Evolutionary conservation across 2,888 invertebrate genomes (phyloP).

Genomic region (Aspidapion aeneum): DNA sequence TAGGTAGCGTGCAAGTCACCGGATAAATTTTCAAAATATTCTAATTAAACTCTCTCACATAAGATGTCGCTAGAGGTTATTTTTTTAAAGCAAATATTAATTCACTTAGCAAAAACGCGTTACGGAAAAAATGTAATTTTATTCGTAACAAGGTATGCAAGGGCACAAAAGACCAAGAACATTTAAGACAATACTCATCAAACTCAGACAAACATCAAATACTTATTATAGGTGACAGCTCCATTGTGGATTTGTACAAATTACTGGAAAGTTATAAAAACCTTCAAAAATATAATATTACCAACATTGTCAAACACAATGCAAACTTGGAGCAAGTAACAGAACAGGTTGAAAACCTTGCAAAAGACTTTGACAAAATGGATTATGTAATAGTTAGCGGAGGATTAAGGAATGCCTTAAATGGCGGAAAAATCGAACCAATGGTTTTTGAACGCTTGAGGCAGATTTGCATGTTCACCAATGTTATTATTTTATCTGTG

Average conservation of each 20-base stretch:
- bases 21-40: too few species aligned
- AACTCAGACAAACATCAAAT: not conserved
- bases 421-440: not conserved
- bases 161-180: not conserved
- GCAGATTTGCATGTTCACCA: not conserved
- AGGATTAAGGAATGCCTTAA: not conserved
- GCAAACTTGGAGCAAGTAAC: not conserved
- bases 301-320: not conserved
- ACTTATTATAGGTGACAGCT: not conserved
- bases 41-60: too few species aligned
- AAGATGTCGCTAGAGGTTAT: too few species aligned
- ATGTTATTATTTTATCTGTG: not conserved
- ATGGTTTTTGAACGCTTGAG: not conserved
- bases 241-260: not conserved
- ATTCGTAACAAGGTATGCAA: too few species aligned
- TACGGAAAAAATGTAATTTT: too few species aligned
- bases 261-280: not conserved
- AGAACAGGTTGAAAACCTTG: not conserved
- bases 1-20: too few species aligned
- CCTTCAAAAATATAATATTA: not conserved
- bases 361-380: not conserved
- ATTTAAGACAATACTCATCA: not conserved
- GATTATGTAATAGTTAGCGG: not conserved
- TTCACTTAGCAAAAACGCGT: too few species aligned
- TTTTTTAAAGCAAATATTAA: too few species aligned